Conservation (phyloP, 1,140 invertebrate genomes). For the Geopemphigus sp. region DNA sequence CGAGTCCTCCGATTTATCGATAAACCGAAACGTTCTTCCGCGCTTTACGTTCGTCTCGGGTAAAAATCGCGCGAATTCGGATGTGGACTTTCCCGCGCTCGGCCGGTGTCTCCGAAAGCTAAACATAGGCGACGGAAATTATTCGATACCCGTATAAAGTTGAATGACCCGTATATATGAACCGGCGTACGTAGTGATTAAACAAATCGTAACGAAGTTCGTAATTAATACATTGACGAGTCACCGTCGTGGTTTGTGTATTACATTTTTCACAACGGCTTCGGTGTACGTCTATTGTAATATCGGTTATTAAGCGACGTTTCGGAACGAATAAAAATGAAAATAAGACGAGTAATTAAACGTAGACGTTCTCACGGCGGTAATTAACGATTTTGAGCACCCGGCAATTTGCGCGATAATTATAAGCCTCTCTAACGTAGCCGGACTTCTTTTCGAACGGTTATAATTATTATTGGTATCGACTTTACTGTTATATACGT, state of each 20-base stretch:
- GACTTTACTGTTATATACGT: slow-evolving; percentile 38
- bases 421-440: not conserved
- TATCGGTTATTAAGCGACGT: slow-evolving; percentile 45
- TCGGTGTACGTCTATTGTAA: slow-evolving; percentile 10
- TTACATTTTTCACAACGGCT: slow-evolving; percentile 34
- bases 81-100: too few species aligned
- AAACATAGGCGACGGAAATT: not conserved
- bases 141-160: not conserved
- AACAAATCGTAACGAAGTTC: slow-evolving; percentile 15
- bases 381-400: slow-evolving; percentile 45
- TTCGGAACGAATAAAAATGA: not conserved
- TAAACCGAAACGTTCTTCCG: too few species aligned
- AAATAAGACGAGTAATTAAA: slow-evolving; percentile 45
- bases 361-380: not conserved
- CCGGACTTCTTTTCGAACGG: not conserved
- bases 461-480: slow-evolving; percentile 34
- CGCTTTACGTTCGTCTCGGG: too few species aligned
- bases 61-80: too few species aligned
- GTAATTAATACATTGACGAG: slow-evolving; percentile 36
- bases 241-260: not conserved
- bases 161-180: slow-evolving; percentile 13
- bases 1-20: too few species aligned
- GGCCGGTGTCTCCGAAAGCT: too few species aligned
- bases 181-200: not conserved
- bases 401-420: slow-evolving; percentile 19